Conservation (phyloP, 2,888 invertebrate genomes). For the Eupithecia inturbata region DNA sequence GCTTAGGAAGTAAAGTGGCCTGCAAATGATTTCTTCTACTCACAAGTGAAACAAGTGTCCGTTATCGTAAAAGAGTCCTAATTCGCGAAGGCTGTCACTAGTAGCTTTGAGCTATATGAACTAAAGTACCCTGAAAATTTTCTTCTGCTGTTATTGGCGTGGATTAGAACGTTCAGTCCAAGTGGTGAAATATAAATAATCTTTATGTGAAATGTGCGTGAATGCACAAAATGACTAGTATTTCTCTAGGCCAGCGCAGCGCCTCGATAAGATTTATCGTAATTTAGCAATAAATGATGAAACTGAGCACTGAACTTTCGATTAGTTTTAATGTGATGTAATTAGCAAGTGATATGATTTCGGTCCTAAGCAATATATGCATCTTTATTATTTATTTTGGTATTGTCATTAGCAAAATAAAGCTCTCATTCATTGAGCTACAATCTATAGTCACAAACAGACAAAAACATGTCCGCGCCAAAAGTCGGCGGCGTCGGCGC, state of each 20-base stretch:
- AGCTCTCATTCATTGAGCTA: background rate
- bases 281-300: background rate
- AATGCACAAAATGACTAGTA: background rate
- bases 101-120: background rate
- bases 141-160: background rate
- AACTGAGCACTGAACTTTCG: background rate
- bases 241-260: background rate
- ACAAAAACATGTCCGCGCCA: no score
- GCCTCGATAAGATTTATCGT: background rate
- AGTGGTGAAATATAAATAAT: background rate
- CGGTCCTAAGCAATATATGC: background rate
- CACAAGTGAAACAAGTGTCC: background rate
- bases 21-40: background rate
- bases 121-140: background rate
- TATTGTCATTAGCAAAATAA: background rate
- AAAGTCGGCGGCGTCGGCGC: no score
- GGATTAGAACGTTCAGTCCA: background rate
- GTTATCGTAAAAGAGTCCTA: background rate
- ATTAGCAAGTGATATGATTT: conserved; percentile 4
- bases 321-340: background rate
- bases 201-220: background rate
- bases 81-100: background rate
- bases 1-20: background rate
- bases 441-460: no score
- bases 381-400: background rate